Evolutionary conservation across 2,113 vertebrate species (phyloP), one percentile per base, ranked within the genome.

Genomic region (Tamias sibiricus): DNA sequence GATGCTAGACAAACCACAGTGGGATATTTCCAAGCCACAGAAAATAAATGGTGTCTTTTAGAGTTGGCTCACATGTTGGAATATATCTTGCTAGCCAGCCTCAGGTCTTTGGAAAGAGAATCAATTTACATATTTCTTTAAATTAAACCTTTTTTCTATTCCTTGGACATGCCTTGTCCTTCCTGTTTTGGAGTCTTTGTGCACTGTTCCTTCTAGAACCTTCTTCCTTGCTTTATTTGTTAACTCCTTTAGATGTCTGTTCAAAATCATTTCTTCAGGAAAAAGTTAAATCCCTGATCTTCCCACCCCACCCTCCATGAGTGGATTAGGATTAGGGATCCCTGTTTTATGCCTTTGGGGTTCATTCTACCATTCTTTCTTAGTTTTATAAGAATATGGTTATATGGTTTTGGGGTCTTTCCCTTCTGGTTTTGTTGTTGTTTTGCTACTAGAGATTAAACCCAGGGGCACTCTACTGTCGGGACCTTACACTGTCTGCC

Each of bases 21-120:
- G 76, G 76, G 49, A 52, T 77, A 66, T n/a, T 92, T 83, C 84
- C 30, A 87, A 94, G 40, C n/a, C 47, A 87, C 52, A 76, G 59
- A 91, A 84, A 93, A 92, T 77, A 91, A 83, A 87, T 37, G 52
- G n/a, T 66, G 4, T 80, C 47, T 94, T 80, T 95, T 22, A 83
- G 83, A 74, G n/a, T 77, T 85, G n/a, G 62, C 42, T 30, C 35
- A 37, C 89, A 17, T 3, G 8, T 57, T 71, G 49, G 84, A 80
- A 35, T 71, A 26, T 26, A 84, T 81, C 94, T 88, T 62, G 90
- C 69, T 62, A 92, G 72, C 62, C 52, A 84, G 49, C 69, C 42
- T 87, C 79, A 26, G 4, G n/a, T 47, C 84, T 66, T 92, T 90
- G 84, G 35, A 22, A 80, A 74, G 84, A 84, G 16, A 95, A 52